Evolutionary conservation across 2,113 vertebrate species (phyloP), one percentile per base, ranked within the genome.

Genomic region (Pluvianellus socialis): DNA sequence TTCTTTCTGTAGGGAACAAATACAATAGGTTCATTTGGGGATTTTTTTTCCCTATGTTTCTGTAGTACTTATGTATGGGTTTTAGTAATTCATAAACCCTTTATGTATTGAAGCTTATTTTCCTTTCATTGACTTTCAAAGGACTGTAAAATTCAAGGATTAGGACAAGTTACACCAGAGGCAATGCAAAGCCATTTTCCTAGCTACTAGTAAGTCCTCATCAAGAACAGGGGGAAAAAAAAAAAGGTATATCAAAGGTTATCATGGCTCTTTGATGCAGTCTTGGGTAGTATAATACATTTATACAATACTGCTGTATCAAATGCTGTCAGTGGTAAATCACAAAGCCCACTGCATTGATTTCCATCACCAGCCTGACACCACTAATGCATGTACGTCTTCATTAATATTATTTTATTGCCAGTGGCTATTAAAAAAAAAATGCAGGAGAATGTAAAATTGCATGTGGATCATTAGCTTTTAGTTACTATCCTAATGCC

Each of bases 331-430:
- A 96, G 79, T 59, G 93, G 62, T 77, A 94, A 92, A 94, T 93
- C 85, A 59, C 65, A 72, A 94, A 66, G 28, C 4, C 30, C 23
- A 23, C 47, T 15, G 40, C 58, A 91, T 27, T 59, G 86, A 97
- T 96, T 96, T 92, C 70, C 85, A 93, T 91, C 95, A 84, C 79
- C 73, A 83, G 68, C 86, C 70, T 97, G 92, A 91, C 93, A 96
- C 21, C 71, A 79, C 88, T 96, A 96, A 72, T 94, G 73, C 65
- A 80, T 71, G 83, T 89, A 97, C 9, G 12, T 97, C 96, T 98
- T 98, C 97, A 98, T 98, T 98, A 98, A 97, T 97, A 97, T 95
- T 97, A 86, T 96, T 98, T 97, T 95, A 97, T 88, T 88, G 97
- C 97, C 91, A 62, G 42, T 58, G 93, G 97, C 94, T 97, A 95